phyloP scores from a whole-genome alignment of 35 echinoderm and acorn worm genomes.

The Stichopus chloronotus region DNA sequence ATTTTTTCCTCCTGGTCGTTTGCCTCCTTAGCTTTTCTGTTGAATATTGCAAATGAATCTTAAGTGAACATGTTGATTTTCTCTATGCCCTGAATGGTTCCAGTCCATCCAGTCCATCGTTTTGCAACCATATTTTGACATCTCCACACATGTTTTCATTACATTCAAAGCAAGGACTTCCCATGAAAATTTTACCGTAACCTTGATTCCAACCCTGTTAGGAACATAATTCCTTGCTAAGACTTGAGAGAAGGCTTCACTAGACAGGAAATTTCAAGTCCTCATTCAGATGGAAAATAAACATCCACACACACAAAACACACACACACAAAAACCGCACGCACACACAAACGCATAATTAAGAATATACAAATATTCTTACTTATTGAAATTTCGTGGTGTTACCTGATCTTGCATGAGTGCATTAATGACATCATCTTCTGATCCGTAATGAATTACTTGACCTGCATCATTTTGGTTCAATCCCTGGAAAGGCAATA shows the following conservation, averaged over 20 bases:
- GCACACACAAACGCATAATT: not conserved
- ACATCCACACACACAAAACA: not conserved
- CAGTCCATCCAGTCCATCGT: no score
- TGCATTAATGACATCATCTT: not conserved
- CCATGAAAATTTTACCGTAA: no score
- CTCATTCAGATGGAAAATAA: not conserved
- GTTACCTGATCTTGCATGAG: not conserved
- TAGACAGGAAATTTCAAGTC: not conserved
- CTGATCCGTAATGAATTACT: not conserved
- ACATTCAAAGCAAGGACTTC: no score
- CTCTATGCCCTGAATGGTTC: no score
- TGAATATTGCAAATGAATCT: no score
- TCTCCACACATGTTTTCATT: no score
- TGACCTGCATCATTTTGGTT: not conserved
- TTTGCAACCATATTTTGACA: no score
- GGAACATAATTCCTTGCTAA: no score
- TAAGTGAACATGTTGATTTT: no score
- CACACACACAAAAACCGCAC: not conserved
- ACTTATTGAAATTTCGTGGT: not conserved
- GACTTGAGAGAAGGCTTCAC: not conserved
- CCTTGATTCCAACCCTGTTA: no score
- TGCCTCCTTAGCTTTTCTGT: no score
- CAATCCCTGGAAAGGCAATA: not conserved
- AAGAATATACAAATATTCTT: not conserved
- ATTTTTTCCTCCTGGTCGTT: no score